Evolutionary conservation across 2,888 invertebrate species (phyloP).

Genomic region (Leptinotarsa tumamoca): DNA sequence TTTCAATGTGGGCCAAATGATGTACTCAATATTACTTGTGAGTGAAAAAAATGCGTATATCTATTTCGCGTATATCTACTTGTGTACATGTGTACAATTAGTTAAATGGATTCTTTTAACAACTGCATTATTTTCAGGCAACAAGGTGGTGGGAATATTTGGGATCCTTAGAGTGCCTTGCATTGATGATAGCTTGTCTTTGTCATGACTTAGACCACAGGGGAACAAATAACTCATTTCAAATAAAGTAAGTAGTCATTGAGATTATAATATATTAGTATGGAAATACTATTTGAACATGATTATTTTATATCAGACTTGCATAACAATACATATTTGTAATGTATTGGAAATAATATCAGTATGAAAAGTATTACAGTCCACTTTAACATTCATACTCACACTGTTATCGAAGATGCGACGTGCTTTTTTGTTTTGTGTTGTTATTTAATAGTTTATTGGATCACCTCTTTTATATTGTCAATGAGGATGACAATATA

Average conservation of each 20-base stretch:
- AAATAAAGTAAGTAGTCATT: conserved; percentile 84
- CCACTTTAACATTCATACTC: too few relatives aligned
- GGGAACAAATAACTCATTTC: conserved; percentile 97
- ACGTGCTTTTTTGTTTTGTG: too few relatives aligned
- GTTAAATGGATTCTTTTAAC: not conserved
- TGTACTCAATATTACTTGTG: conserved; percentile 94
- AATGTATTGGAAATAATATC: too few relatives aligned
- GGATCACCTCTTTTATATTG: too few relatives aligned
- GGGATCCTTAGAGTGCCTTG: conserved; percentile 91
- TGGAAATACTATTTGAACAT: too few relatives aligned
- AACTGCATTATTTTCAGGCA: conserved; percentile 71
- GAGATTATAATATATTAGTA: conserved; percentile 3
- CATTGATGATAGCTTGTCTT: conserved; percentile 91
- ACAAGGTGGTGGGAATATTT: conserved; percentile 95
- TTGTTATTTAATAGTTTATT: too few relatives aligned
- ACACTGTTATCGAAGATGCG: too few relatives aligned
- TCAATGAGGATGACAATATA: too few relatives aligned
- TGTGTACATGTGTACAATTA: too few relatives aligned
- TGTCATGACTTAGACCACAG: conserved; percentile 96
- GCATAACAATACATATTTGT: too few relatives aligned
- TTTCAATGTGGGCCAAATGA: conserved; percentile 97
- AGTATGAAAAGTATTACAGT: too few relatives aligned
- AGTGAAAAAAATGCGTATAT: conserved; percentile 58
- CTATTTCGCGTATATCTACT: conserved; percentile 3
- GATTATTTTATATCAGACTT: too few relatives aligned